Evolutionary conservation across 2,113 vertebrate genomes (phyloP), one percentile per base, ranked within the genome.

Genomic region (Spea multiplicata): DNA sequence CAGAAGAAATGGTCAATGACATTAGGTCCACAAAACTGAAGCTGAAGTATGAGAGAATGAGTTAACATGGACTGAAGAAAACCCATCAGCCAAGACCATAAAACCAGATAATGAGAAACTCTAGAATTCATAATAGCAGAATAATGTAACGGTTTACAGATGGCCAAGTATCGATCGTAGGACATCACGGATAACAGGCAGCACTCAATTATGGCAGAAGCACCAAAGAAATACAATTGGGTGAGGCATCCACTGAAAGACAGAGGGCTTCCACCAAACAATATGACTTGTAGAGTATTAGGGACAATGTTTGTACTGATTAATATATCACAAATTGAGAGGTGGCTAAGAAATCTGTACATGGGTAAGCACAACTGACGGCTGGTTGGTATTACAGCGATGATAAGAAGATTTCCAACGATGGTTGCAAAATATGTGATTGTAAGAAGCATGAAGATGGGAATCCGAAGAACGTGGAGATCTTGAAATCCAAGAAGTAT

Each of bases 341-440:
- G 84, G 30, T 87, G 86, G 44, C 86, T 75, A 49, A 85, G 83
- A 66, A 87, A 84, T 74, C 85, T 81, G 69, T 87, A 88, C 87
- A 88, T 86, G 0, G 87, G 87, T 16, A 84, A 85, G n/a, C 84
- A 84, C 71, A 88, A 74, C n/a, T 57, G 14, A 3, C 74, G 74
- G 6, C 83, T 80, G 3, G 45, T 81, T 47, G 76, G 0, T 13
- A 81, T 72, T 48, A 83, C 8, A 6, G 44, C 6, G 45, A 87
- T 73, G 71, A 88, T 87, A 1, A 84, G 77, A 61, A 66, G 10
- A 55, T 87, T 87, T 17, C 82, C 81, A 49, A 78, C 61, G 4
- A 87, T 66, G 5, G 78, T 74, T 55, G 73, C 17, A 61, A 53
- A 44, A 48, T 82, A 85, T n/a, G 81, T 30, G n/a, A 74, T 44